phyloP scores from a whole-genome alignment of 1,140 invertebrate genomes.

The Euwallacea fornicatus region DNA sequence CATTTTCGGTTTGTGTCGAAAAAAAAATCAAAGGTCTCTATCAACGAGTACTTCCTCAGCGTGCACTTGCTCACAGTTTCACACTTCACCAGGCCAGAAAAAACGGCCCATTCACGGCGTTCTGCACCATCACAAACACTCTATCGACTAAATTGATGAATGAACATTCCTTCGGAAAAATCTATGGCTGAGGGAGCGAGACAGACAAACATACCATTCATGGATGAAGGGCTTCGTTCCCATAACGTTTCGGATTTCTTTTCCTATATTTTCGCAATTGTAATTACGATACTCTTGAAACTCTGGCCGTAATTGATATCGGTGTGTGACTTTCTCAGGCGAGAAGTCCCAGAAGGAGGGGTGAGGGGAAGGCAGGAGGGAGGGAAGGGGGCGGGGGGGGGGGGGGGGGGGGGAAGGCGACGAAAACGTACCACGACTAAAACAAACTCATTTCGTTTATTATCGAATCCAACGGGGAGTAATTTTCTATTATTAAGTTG shows the following conservation, averaged over 20 bases:
- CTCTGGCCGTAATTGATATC: constrained; percentile 25
- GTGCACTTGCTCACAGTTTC: no score
- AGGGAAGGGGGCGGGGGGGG: no score
- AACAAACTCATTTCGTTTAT: no score
- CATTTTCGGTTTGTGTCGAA: no score
- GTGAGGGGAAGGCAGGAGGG: neutral
- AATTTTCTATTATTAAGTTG: no score
- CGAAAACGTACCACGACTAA: no score
- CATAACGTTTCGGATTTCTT: constrained; percentile 37
- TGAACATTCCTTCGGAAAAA: constrained; percentile 16
- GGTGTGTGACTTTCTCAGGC: constrained; percentile 12
- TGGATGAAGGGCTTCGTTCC: constrained; percentile 47
- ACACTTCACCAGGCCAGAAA: no score
- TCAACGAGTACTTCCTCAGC: no score
- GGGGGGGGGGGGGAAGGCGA: no score
- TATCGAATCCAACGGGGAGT: no score
- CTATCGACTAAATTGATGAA: constrained; percentile 15
- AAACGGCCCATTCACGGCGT: neutral
- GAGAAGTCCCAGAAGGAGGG: neutral
- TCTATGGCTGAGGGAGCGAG: constrained; percentile 19
- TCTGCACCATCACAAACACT: constrained; percentile 13
- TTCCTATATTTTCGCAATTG: constrained; percentile 26
- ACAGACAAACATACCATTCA: constrained; percentile 32
- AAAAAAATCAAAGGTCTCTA: no score
- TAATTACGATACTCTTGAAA: constrained; percentile 35